Evolutionary conservation across 2,797 vertebrate species (phyloP), one percentile per base, ranked within the genome.

Genomic region (Pipistrellus kuhlii): DNA sequence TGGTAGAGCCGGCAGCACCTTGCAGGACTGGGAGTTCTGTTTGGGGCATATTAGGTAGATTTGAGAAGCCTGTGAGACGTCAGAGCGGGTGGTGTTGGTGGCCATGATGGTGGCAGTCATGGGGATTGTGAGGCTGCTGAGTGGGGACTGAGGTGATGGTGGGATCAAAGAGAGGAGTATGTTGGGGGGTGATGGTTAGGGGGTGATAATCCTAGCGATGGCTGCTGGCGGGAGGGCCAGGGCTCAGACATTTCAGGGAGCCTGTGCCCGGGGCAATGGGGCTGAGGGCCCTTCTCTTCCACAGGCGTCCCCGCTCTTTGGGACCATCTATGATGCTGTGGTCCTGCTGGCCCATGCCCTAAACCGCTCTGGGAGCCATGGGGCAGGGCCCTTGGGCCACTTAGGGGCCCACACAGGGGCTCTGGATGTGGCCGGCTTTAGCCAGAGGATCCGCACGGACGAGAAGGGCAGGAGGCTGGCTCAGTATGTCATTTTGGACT

Each of bases 311-410:
- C 99, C 99, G 0, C 98, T 99, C 17, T 99, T 99, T 97, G 99
- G 99, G 82, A 99, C 99, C 66, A 99, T 99, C 97, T 99, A 99
- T 88, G 99, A 99, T 88, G 98, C 99, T 57, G 95, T 99, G 91
- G 99, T 99, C 96, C 98, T 99, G 82, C 64, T 99, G 97, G 99
- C 99, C 35, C 98, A 98, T 83, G 98, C 99, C 90, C 98, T 99
- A 92, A 97, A 98, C 97, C 98, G 81, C 8, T 97, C 98, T 81
- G 97, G 96, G 92, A 98, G 85, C 94, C 98, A 96, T 6, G 98
- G 98, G 18, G 86, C 95, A 73, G 94, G 53, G 41, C 35, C 98
- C 66, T 98, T 98, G 0, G 99, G 98, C 8, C 98, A 97, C 66
- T 92, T 99, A 95, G 98, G 98, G 81, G 98, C 98, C 81, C 98